phyloP scores from a whole-genome alignment of 2,797 vertebrate genomes.

The Clangula hyemalis region DNA sequence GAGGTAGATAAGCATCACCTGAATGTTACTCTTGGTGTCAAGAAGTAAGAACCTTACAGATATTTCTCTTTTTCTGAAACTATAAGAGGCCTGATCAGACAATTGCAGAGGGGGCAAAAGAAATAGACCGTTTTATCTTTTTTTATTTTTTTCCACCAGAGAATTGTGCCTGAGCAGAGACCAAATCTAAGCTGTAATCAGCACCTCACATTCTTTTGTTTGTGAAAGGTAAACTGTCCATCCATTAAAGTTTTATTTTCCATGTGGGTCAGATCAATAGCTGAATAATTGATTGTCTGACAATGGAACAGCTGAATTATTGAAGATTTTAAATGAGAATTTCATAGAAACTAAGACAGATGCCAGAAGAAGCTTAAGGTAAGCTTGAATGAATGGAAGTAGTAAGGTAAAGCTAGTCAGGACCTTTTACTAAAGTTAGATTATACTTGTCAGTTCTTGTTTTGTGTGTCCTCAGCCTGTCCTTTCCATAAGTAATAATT shows the following conservation, averaged over 20 bases:
- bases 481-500: neutral
- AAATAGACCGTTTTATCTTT: neutral
- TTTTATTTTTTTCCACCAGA: neutral
- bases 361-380: neutral
- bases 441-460: neutral
- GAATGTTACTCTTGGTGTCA: neutral
- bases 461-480: neutral
- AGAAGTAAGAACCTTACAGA: neutral
- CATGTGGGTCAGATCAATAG: constrained; percentile 23
- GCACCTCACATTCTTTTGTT: neutral
- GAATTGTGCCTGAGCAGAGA: neutral
- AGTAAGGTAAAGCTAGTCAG: neutral
- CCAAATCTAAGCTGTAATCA: neutral
- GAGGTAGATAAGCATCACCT: neutral
- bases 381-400: neutral
- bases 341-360: neutral
- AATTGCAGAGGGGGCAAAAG: neutral
- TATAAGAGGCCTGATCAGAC: neutral
- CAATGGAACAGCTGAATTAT: constrained; percentile 45
- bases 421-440: neutral
- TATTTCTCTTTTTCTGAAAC: constrained; percentile 18
- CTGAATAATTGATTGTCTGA: constrained; percentile 37
- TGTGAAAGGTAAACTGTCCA: neutral
- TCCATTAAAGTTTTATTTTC: constrained; percentile 39
- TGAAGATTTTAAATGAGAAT: constrained; percentile 41